phyloP scores from a whole-genome alignment of 2,113 vertebrate genomes.

The Osmerus eperlanus region DNA sequence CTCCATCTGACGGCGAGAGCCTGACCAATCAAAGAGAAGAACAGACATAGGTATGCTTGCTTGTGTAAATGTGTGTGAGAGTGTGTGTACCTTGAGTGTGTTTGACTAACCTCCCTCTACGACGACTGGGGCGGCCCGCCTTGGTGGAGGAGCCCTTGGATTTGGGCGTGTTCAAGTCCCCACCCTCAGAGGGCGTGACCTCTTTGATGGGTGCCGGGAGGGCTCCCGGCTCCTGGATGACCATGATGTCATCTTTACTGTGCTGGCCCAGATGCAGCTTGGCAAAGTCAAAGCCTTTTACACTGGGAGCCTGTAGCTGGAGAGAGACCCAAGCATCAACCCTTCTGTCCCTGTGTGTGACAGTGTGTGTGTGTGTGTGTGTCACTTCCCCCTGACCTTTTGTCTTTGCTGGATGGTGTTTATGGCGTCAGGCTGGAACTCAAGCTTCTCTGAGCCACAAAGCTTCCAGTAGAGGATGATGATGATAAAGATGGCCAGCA shows the following conservation, averaged over 20 bases:
- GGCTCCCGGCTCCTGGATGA: constrained; percentile 88
- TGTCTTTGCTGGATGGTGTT: constrained; percentile 94
- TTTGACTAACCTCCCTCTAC: constrained; percentile 81
- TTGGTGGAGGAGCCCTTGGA: constrained; percentile 83
- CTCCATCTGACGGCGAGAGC: constrained; percentile 89
- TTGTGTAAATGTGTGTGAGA: not conserved
- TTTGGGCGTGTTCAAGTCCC: constrained; percentile 89
- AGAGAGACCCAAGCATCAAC: not conserved
- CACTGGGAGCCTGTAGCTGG: constrained; percentile 71
- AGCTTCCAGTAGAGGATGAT: constrained; percentile 97
- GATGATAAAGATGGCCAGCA: constrained; percentile 88
- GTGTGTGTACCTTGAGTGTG: not conserved
- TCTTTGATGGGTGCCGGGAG: constrained; percentile 84
- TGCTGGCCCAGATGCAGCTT: constrained; percentile 97
- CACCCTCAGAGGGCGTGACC: constrained; percentile 85
- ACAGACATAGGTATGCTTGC: not conserved
- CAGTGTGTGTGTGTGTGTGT: constrained; percentile 7
- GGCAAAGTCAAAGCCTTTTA: constrained; percentile 97
- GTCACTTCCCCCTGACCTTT: constrained; percentile 77
- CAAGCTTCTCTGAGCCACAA: constrained; percentile 93
- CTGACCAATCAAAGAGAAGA: constrained; percentile 58
- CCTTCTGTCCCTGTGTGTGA: not conserved
- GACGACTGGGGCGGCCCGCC: constrained; percentile 74
- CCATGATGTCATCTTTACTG: constrained; percentile 92
- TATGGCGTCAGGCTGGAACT: constrained; percentile 94